These are phyloP conservation scores for Sitta europaea DNA, from an alignment of 2,113 vertebrate species.

Conservation along the genomic window DNA sequence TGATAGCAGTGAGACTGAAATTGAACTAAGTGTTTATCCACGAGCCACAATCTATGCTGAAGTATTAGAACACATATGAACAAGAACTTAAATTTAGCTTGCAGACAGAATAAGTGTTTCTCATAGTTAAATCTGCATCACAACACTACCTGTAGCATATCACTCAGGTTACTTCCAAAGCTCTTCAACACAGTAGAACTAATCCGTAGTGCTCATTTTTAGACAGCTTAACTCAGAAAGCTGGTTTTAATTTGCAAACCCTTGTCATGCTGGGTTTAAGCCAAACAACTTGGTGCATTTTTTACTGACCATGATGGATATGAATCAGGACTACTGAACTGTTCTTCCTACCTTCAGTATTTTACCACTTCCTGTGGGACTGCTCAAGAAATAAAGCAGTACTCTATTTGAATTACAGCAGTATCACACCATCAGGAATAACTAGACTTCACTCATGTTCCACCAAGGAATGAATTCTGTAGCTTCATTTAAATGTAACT, in stretches of 20 bases:
- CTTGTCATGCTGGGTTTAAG: not conserved
- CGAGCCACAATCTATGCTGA: not conserved
- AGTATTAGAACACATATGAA: not conserved
- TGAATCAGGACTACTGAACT: not conserved
- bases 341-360: not conserved
- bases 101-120: not conserved
- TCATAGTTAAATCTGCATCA: not conserved
- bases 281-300: not conserved
- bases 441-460: not conserved
- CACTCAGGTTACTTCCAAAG: not conserved
- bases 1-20: not conserved
- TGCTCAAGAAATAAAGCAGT: not conserved
- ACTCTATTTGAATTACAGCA: not conserved
- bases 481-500: not conserved
- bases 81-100: not conserved
- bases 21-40: not conserved
- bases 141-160: not conserved
- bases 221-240: not conserved
- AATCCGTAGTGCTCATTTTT: not conserved
- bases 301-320: not conserved
- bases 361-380: not conserved
- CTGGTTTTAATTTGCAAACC: not conserved
- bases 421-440: not conserved
- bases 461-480: not conserved
- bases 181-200: not conserved